phyloP scores from a whole-genome alignment of 2,797 vertebrate genomes.

The Coreius guichenoti region DNA sequence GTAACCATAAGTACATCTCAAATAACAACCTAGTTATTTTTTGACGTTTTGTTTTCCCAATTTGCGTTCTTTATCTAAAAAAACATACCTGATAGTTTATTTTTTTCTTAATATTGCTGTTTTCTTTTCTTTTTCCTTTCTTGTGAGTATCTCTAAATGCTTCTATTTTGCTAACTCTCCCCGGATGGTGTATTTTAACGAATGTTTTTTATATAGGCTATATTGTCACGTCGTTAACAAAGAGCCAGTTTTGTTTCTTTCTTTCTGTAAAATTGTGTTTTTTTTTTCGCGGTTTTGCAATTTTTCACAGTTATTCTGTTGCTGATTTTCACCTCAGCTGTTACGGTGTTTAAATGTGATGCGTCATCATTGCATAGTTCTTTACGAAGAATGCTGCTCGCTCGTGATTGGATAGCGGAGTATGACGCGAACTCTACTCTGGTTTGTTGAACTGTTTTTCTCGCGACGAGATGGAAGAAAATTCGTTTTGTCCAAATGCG shows the following conservation, averaged over 20 bases:
- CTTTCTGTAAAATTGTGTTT: not conserved
- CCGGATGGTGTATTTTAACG: slow-evolving; percentile 51
- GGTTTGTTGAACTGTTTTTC: not conserved
- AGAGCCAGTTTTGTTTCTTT: slow-evolving; percentile 25
- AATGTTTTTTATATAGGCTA: not conserved
- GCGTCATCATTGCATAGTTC: not conserved
- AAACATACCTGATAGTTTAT: slow-evolving; percentile 57
- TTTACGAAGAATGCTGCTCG: slow-evolving; percentile 5
- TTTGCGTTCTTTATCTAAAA: slow-evolving; percentile 59
- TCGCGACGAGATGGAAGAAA: not conserved
- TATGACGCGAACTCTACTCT: not conserved
- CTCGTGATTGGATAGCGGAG: not conserved
- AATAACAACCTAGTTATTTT: slow-evolving; percentile 69
- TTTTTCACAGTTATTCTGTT: slow-evolving; percentile 2
- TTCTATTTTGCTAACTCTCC: slow-evolving; percentile 67
- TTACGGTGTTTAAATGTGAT: not conserved
- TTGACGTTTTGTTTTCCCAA: slow-evolving; percentile 65
- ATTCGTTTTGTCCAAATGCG: not conserved
- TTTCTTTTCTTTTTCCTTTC: slow-evolving; percentile 24
- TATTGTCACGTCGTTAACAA: not conserved
- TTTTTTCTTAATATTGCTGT: slow-evolving; percentile 25
- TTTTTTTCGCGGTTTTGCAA: not conserved
- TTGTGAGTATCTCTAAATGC: slow-evolving; percentile 45
- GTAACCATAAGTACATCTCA: slow-evolving; percentile 92
- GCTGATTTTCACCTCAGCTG: slow-evolving; percentile 26